Base-by-base conservation (phyloP, 2,888 invertebrate species). In the Epicampocera succincta region DNA sequence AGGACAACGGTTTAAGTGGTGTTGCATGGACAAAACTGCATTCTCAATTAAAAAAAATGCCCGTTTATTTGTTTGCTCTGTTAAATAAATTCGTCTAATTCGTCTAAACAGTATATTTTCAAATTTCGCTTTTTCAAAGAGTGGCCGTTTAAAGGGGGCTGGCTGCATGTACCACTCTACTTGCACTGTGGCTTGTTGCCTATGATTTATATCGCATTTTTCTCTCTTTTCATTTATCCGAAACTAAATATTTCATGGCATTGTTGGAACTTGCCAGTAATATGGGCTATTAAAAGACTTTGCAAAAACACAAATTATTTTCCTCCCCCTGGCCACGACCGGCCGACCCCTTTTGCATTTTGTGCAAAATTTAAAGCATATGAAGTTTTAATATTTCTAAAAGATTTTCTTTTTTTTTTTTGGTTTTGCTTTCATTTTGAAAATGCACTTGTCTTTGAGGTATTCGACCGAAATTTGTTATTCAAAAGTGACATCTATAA, bases 241-340 rank as follows among this genome's bases (percentile, higher is more conserved):
- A 13, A 13, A 52, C 21, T n/a, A 68, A 68, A 73, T 63, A 63
- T 38, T 46, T 11, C 25, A 38, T 12, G 46, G 54, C 12, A 44
- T 61, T 54, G 40, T 38, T 68, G 8, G 19, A 33, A 33, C 33
- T 58, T 44, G 38, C 13, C n/a, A 58, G 50, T 71, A 77, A 74
- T 74, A 74, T 74, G 77, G 77, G 77, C 71, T 82, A 82, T 74
- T 72, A 60, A 74, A 74, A 65, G 77, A 44, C 50, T 80, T 82
- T 82, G 65, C 78, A 38, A 66, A 82, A 73, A 52, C 58, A 21
- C 48, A 78, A 78, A 71, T 63, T 33, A 66, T 54, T 74, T 61
- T 42, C 69, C 76, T 71, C 69, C 71, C 72, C 72, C 40, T 66
- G 11, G 61, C 19, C 58, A 56, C 19, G 71, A n/a, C n/a, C n/a